Evolutionary conservation across 2,888 invertebrate species (phyloP), one percentile per base, ranked within the genome.

Genomic region (Oxytorus armatus): DNA sequence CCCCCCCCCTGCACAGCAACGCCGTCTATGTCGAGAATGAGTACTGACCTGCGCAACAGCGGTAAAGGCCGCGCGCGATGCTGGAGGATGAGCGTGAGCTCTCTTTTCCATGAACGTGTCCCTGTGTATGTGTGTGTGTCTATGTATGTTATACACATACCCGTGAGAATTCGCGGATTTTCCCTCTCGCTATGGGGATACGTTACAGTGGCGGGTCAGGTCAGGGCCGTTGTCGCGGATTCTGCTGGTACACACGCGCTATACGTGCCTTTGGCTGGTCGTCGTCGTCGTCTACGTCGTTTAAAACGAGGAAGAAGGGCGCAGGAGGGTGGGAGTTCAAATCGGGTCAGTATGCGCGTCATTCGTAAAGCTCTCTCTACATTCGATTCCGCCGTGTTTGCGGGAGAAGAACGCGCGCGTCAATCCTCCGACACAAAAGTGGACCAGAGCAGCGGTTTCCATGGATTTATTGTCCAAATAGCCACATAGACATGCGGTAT

Each of bases 31-130:
- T 79, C 70, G 44, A 29, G 53, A 21, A 49, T n/a, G 10, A 55
- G 61, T 84, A 85, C 87, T 89, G 89, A 89, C 88, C 90, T 86
- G 87, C 87, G 88, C 88, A 87, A 86, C 85, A 85, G 84, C 82
- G 85, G 86, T 83, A 84, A 84, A 82, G 23, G 44, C 44, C 44
- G 25, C 63, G 44, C 44, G 44, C 14, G 21, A 8, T 61, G 23
- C 36, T 59, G 33, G 57, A 18, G 36, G 11, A 18, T 21, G 36
- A 61, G 81, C 33, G 53, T 44, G 57, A 63, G 68, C 65, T 65
- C 25, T 25, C 44, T 47, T 47, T 33, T 29, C 33, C 57, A 57
- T n/a, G 25, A 25, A 25, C 25, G 14, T 29, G 10, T 36, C 10
- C 21, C 8, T 39, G 18, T 14, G 5, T 8, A 16, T 36, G 10